A percentile compares a stretch with the other conserved stretches of the same genome.
These are phyloP conservation scores for Cerastis leucographa DNA, from an alignment of 2,888 invertebrate species.

Conservation along the genomic window DNA sequence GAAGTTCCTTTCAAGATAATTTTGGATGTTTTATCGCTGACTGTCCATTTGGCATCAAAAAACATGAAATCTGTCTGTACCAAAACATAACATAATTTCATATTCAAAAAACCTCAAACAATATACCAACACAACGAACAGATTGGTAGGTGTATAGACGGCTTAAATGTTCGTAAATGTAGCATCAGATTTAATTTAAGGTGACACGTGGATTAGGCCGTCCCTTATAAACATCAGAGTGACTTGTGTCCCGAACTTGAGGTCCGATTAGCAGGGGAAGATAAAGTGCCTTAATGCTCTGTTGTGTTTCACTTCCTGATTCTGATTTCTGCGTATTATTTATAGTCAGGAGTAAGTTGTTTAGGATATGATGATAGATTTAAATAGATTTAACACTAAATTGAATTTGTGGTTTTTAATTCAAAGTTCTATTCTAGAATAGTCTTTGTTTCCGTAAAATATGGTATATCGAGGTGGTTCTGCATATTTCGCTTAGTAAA, in stretches of 20 bases:
- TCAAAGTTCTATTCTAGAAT: too few species aligned
- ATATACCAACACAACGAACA: neutral
- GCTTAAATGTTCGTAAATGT: slow-evolving; percentile 58
- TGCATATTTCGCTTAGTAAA: too few species aligned
- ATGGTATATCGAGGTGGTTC: too few species aligned
- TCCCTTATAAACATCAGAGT: slow-evolving; percentile 64
- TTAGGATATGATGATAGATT: slow-evolving; percentile 22
- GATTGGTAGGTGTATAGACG: slow-evolving; percentile 23
- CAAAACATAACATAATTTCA: neutral
- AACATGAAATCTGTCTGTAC: neutral
- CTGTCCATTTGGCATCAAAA: neutral
- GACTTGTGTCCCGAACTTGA: slow-evolving; percentile 55
- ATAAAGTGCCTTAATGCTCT: slow-evolving; percentile 50
- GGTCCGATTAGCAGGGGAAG: slow-evolving; percentile 58
- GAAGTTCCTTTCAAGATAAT: too few species aligned
- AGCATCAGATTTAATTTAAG: slow-evolving; percentile 61
- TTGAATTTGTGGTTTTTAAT: neutral
- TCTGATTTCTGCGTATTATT: slow-evolving; percentile 44
- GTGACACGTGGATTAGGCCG: slow-evolving; percentile 58
- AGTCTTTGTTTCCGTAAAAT: too few species aligned
- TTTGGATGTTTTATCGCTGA: neutral
- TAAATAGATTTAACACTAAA: neutral
- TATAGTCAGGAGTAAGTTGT: slow-evolving; percentile 21
- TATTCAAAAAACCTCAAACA: slow-evolving; percentile 19
- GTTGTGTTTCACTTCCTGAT: slow-evolving; percentile 49